Conservation (phyloP, 2,888 invertebrate species). For the Gnatocerus cornutus region DNA sequence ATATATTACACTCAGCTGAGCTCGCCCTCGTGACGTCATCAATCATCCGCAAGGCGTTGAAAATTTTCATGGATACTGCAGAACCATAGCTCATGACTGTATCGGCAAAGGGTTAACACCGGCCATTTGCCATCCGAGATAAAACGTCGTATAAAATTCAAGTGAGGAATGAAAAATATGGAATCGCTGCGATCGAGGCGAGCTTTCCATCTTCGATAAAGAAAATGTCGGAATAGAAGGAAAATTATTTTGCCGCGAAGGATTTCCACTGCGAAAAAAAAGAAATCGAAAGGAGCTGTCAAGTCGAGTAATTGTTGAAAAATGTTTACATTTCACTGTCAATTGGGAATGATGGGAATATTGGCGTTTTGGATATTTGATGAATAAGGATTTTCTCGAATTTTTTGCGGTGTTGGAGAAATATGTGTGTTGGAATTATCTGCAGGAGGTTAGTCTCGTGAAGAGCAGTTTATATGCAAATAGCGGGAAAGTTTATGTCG, state of each 20-base stretch:
- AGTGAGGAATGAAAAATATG: slow-evolving; percentile 21
- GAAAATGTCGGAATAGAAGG: slow-evolving; percentile 9
- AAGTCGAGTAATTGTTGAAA: slow-evolving; percentile 2
- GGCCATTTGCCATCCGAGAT: slow-evolving; percentile 19
- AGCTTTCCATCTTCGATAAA: slow-evolving; percentile 28
- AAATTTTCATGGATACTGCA: slow-evolving; percentile 9
- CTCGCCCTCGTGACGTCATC: slow-evolving; percentile 55
- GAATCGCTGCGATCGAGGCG: slow-evolving; percentile 9
- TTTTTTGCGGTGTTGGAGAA: no score
- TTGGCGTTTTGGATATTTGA: slow-evolving; percentile 2
- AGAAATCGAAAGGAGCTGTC: slow-evolving; percentile 9
- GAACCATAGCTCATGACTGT: slow-evolving; percentile 12
- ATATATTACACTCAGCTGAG: slow-evolving; percentile 56
- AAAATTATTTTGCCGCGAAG: slow-evolving; percentile 10
- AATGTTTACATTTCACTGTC: slow-evolving; percentile 6
- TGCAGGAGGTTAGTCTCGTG: background rate
- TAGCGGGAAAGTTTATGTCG: slow-evolving; percentile 24
- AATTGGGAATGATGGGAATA: slow-evolving; percentile 1
- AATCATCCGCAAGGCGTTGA: slow-evolving; percentile 51
- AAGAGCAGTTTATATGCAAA: slow-evolving; percentile 45
- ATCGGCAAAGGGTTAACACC: slow-evolving; percentile 14
- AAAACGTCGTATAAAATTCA: slow-evolving; percentile 18
- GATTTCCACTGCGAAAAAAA: background rate
- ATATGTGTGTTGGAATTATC: no score
- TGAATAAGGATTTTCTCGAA: no score